phyloP scores from a whole-genome alignment of 2,888 invertebrate species.

The Meloe dianella region DNA sequence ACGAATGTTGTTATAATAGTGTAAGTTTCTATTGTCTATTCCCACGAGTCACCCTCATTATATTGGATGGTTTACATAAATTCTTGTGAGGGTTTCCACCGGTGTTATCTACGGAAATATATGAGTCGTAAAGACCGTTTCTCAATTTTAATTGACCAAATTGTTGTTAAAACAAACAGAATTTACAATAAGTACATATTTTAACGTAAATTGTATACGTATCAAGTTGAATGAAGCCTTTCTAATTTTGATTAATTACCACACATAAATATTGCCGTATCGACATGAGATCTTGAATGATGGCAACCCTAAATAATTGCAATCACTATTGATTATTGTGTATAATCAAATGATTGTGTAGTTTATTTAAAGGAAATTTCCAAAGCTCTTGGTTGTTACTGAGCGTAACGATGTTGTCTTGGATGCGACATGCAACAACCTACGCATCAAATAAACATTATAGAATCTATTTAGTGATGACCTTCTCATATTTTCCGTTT shows the following conservation, averaged over 20 bases:
- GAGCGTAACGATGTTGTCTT: not conserved
- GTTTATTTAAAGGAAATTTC: not conserved
- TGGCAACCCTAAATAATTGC: not conserved
- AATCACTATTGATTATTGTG: not conserved
- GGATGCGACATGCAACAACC: not conserved
- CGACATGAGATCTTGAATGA: not conserved
- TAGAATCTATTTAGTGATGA: not conserved
- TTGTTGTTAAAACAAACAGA: not conserved
- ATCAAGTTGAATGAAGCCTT: not conserved
- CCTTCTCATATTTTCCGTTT: not conserved
- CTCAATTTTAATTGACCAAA: constrained; percentile 1
- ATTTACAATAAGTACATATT: not conserved
- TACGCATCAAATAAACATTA: constrained; percentile 1
- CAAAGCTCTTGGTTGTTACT: not conserved
- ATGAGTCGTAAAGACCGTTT: not conserved
- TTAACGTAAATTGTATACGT: not conserved
- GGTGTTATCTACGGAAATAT: not conserved
- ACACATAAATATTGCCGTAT: not conserved
- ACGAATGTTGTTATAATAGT: not conserved
- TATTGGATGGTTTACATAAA: not conserved
- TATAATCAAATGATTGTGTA: no score
- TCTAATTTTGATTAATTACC: not conserved
- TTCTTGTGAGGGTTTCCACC: not conserved
- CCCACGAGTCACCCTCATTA: not conserved
- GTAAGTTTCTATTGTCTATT: not conserved